A percentile compares a stretch with the other conserved stretches of the same genome.
Evolutionary conservation across 2,888 invertebrate genomes (phyloP).

Genomic region (Lordiphosa fenestrarum): DNA sequence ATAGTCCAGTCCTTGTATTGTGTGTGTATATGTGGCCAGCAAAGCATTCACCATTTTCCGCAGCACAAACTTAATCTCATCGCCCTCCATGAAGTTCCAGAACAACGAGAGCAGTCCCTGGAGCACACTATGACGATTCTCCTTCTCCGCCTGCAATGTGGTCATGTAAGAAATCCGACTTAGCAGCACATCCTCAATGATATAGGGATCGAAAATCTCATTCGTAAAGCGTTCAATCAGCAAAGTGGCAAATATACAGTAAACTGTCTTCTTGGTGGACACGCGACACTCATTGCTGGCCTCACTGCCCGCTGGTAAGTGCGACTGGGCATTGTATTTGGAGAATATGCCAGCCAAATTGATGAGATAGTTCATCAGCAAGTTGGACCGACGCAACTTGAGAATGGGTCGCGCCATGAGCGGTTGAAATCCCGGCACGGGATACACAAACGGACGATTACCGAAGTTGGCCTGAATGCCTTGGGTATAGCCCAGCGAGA

Average conservation of each 20-base stretch:
- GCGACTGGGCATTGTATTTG: conserved; percentile 59
- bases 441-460: conserved; percentile 84
- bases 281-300: conserved; percentile 35
- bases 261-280: conserved; percentile 81
- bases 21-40: conserved; percentile 72
- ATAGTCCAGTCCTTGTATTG: conserved; percentile 76
- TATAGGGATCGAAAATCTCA: conserved; percentile 84
- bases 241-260: conserved; percentile 82
- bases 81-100: conserved; percentile 79
- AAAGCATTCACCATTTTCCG: conserved; percentile 76
- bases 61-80: conserved; percentile 76
- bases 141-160: conserved; percentile 57
- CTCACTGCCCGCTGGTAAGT: conserved; percentile 1
- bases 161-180: conserved; percentile 78
- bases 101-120: conserved; percentile 76
- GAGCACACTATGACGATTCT: conserved; percentile 71
- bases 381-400: conserved; percentile 69
- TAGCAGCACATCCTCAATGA: conserved; percentile 86
- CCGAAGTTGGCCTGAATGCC: conserved; percentile 91
- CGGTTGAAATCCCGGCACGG: conserved; percentile 85
- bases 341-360: conserved; percentile 77
- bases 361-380: conserved; percentile 74
- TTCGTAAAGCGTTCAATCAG: conserved; percentile 84
- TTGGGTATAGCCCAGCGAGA: conserved; percentile 89
- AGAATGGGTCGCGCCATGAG: conserved; percentile 82